Base-by-base conservation (phyloP, 2,888 invertebrate species). In the Hoplodrina ambigua region DNA sequence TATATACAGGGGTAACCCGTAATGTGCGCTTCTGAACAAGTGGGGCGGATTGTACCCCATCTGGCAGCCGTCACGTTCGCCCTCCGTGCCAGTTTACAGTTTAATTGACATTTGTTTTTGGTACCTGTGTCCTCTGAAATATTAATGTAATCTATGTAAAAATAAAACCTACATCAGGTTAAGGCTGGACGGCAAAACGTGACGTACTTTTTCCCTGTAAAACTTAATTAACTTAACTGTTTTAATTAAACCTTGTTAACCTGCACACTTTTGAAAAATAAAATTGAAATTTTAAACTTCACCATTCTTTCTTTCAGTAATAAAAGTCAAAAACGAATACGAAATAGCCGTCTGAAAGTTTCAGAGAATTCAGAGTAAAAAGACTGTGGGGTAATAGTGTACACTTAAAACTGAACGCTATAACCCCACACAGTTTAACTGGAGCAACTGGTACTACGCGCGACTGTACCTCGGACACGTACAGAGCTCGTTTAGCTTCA, bases 31-130 rank as follows among this genome's bases (percentile, higher is more conserved):
- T 20, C 17, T 64, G 46, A 60, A 66, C 80, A 69, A 77, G 50
- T 68, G 63, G 77, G 75, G 72, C 41, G 61, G 57, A 60, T 63
- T 75, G 54, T 55, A 65, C 65, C 75, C 75, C 72, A 77, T 70
- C 66, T 80, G 69, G 68, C 56, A 64, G 52, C 73, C 76, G 69
- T 82, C 86, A 86, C 85, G 83, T 81, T 68, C 68, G 55, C 46
- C 55, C 63, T 77, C 73, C 84, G 82, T 83, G 83, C 69, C 64
- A 66, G 65, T 75, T 79, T 73, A 62, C 59, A 52, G 17, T 67
- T 74, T 81, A 83, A 85, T 84, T 83, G 86, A 78, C 86, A 77
- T 81, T 83, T 83, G 66, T 81, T 80, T 84, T 71, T 69, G 58
- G 59, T 58, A 69, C 61, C 37, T 30, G 55, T 79, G 59, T 58